Conservation (phyloP, 1,140 invertebrate species). For the Myzus persicae region DNA sequence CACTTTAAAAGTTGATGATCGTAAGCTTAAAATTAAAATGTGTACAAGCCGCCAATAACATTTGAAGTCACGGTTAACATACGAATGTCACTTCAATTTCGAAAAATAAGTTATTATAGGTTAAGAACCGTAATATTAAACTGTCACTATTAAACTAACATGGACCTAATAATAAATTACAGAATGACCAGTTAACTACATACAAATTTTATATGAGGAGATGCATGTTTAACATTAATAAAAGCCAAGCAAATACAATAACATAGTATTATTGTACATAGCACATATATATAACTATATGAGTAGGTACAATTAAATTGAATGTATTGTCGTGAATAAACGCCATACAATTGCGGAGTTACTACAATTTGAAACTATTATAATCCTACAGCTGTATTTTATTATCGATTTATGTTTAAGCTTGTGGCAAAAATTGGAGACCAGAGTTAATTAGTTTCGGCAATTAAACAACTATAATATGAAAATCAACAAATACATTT, state of each 20-base stretch:
- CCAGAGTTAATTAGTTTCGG: background rate
- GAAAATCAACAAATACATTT: background rate
- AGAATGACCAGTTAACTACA: background rate
- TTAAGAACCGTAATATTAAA: background rate
- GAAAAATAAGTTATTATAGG: background rate
- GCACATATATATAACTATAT: background rate
- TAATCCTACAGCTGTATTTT: background rate
- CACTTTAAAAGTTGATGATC: background rate
- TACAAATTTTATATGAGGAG: background rate
- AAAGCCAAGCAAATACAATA: background rate
- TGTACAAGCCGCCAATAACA: background rate
- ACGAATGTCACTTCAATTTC: background rate
- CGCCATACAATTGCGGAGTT: background rate
- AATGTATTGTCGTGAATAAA: background rate
- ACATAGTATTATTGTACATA: background rate
- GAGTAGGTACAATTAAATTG: background rate
- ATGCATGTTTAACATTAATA: constrained; percentile 4
- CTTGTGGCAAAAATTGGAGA: background rate
- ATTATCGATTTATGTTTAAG: background rate
- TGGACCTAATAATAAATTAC: constrained; percentile 31
- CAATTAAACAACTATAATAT: background rate
- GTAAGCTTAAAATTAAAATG: background rate
- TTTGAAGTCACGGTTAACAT: background rate
- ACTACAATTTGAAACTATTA: background rate
- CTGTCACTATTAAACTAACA: background rate